Evolutionary conservation across 2,113 vertebrate genomes (phyloP).

Genomic region (Tragelaphus buxtoni): DNA sequence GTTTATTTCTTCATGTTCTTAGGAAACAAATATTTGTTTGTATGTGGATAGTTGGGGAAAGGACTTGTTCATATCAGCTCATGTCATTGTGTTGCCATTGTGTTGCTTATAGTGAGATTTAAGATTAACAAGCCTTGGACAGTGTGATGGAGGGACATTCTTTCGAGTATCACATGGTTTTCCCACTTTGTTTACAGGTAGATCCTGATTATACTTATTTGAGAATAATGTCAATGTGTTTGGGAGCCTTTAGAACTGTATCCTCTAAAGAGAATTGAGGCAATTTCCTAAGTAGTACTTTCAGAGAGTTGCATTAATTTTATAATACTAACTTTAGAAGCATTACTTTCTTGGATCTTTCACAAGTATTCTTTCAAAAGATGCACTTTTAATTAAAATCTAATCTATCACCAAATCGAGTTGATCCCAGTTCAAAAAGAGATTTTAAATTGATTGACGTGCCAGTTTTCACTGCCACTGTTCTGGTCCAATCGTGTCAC

Average conservation of each 20-base stretch:
- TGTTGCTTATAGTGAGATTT: not conserved
- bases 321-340: not conserved
- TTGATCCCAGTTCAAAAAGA: not conserved
- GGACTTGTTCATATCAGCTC: not conserved
- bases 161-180: not conserved
- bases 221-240: not conserved
- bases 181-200: not conserved
- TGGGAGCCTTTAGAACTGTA: not conserved
- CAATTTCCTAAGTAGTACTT: not conserved
- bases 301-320: not conserved
- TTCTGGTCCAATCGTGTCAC: not conserved
- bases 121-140: not conserved
- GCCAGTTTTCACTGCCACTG: not conserved
- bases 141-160: not conserved
- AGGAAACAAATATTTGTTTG: not conserved
- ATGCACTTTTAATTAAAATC: not conserved
- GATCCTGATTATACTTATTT: not conserved
- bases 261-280: not conserved
- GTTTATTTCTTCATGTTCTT: not conserved
- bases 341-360: not conserved
- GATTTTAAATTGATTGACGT: not conserved
- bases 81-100: not conserved
- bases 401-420: not conserved
- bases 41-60: not conserved
- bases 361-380: not conserved